Evolutionary conservation across 2,888 invertebrate genomes (phyloP), one percentile per base, ranked within the genome.

Genomic region (Pheosia gnoma): DNA sequence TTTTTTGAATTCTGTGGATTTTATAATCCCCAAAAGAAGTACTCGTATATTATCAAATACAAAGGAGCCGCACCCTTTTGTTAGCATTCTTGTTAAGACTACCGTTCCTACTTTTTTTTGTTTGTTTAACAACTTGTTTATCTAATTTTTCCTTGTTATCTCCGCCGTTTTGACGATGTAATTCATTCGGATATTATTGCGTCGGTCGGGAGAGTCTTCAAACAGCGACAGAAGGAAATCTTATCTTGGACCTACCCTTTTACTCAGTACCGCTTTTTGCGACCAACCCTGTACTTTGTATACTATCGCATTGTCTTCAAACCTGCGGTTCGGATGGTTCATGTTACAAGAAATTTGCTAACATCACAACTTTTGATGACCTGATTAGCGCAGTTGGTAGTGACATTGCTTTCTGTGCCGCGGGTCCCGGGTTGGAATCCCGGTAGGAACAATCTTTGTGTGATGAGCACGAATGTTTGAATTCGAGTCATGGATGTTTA

Each of bases 201-300:
- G 60, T 56, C 57, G 59, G 57, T 54, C 62, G 59, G 62, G 69
- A 67, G 59, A 59, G 65, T 70, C 74, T 75, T 78, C 67, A 79
- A 78, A 77, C 78, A 72, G 71, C 72, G 69, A 63, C 71, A 72
- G 72, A 82, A 83, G 80, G 81, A 82, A 85, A 79, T 82, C 81
- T 87, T 88, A 87, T 88, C 87, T 83, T 65, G 63, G 64, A 70
- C 75, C 75, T 79, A 83, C 81, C 84, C 83, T 81, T 86, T 87
- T 78, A 84, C 80, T 88, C 83, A 82, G 82, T 83, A 84, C 77
- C 82, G 79, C 86, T 88, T 88, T 87, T 87, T 84, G 82, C 81
- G 75, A 79, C 78, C 80, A 82, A 85, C 80, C 80, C 77, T 70
- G 79, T 79, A 86, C 82, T 89, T 87, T 87, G 82, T 84, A 76